phyloP scores from a whole-genome alignment of 2,113 vertebrate species.

The Manacus vitellinus region DNA sequence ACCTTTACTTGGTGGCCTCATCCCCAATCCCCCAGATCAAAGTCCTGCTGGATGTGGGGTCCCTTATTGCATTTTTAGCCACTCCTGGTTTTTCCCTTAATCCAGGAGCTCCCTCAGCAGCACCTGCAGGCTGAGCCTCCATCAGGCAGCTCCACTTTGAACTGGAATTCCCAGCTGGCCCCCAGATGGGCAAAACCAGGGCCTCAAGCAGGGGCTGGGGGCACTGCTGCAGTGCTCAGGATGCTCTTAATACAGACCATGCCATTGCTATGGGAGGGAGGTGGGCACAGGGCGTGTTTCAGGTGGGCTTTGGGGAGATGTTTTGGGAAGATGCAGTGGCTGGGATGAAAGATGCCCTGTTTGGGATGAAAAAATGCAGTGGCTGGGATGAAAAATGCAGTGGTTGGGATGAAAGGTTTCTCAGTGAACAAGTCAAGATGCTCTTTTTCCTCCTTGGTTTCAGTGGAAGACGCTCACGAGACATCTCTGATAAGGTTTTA shows the following conservation, averaged over 20 bases:
- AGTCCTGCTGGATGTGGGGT: fast-evolving
- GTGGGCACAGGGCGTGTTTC: fast-evolving
- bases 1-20: neutral
- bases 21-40: neutral
- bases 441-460: neutral
- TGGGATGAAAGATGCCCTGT: no score
- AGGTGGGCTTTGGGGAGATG: neutral
- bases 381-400: neutral
- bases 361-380: neutral
- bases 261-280: fast-evolving
- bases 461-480: fast-evolving
- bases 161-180: neutral
- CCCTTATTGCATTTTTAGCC: neutral
- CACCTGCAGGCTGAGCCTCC: neutral
- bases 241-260: neutral
- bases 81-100: neutral
- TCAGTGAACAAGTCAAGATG: neutral
- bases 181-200: neutral
- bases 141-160: neutral
- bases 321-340: neutral
- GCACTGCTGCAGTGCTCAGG: neutral
- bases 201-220: neutral
- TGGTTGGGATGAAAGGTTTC: neutral
- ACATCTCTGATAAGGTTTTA: neutral
- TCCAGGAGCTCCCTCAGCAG: neutral